A percentile compares a stretch with the other conserved stretches of the same genome.
Conservation (phyloP, 2,113 vertebrate species). For the Turnix velox region DNA sequence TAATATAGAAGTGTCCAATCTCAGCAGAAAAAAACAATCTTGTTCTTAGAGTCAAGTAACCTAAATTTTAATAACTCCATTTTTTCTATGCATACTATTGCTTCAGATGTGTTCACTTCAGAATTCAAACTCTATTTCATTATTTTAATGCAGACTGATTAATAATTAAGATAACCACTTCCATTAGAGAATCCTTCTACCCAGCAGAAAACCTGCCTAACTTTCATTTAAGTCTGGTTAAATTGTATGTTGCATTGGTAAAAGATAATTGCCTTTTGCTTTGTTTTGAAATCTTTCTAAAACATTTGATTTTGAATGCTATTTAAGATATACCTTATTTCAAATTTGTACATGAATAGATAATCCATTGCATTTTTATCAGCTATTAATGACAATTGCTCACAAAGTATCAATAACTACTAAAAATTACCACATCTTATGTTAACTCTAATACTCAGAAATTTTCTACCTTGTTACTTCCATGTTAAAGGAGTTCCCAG, state of each 20-base stretch:
- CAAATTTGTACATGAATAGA: not conserved
- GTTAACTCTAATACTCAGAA: not conserved
- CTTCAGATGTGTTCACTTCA: not conserved
- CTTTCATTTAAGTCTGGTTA: not conserved
- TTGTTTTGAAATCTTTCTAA: not conserved
- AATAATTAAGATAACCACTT: not conserved
- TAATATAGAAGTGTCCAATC: constrained; percentile 21
- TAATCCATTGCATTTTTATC: not conserved
- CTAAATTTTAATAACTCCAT: not conserved
- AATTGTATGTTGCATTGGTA: not conserved
- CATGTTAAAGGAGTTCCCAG: not conserved
- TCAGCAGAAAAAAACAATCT: constrained; percentile 30
- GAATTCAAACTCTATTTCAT: not conserved
- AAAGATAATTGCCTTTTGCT: not conserved
- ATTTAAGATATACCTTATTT: not conserved
- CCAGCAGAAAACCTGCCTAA: not conserved
- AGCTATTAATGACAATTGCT: not conserved
- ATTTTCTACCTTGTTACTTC: not conserved
- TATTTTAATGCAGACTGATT: not conserved
- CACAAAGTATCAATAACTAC: not conserved
- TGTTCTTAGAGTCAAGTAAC: not conserved
- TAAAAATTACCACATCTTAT: not conserved
- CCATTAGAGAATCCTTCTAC: not conserved
- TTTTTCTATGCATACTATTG: not conserved
- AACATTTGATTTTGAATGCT: not conserved